Evolutionary conservation across 2,113 vertebrate species (phyloP).

Genomic region (Conger conger): DNA sequence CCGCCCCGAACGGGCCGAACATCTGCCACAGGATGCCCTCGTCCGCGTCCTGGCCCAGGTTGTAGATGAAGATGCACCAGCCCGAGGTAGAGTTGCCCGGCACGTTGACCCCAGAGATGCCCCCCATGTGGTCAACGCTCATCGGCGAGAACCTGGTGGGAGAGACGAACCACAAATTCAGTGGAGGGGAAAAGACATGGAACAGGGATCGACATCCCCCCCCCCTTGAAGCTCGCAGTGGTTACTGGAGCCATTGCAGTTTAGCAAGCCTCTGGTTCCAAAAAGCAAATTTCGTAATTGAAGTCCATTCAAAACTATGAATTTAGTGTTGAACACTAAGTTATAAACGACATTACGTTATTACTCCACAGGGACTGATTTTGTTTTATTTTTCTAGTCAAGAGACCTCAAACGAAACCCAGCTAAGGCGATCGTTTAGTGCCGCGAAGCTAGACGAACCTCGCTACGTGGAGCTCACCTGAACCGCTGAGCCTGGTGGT

Average conservation of each 20-base stretch:
- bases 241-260: too few relatives aligned
- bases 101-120: slow-evolving; percentile 82
- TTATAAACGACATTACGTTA: too few relatives aligned
- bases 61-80: slow-evolving; percentile 99
- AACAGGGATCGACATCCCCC: too few relatives aligned
- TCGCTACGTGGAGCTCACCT: slow-evolving; percentile 68
- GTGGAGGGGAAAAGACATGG: background rate
- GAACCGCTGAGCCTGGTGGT: slow-evolving; percentile 96
- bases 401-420: too few relatives aligned
- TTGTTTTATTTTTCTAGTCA: too few relatives aligned
- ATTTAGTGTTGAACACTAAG: too few relatives aligned
- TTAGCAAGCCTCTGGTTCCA: too few relatives aligned
- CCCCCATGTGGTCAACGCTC: slow-evolving; percentile 92
- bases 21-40: slow-evolving; percentile 99
- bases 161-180: background rate
- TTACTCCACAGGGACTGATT: too few relatives aligned
- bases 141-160: slow-evolving; percentile 92
- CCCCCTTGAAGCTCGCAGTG: too few relatives aligned
- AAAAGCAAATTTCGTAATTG: too few relatives aligned
- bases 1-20: slow-evolving; percentile 96
- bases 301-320: too few relatives aligned
- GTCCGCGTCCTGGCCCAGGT: slow-evolving; percentile 92
- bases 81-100: slow-evolving; percentile 83
- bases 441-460: background rate
- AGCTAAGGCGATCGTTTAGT: too few relatives aligned